A percentile compares a stretch with the other conserved stretches of the same genome.
Conservation (phyloP, 2,113 vertebrate species). For the Gambusia affinis region DNA sequence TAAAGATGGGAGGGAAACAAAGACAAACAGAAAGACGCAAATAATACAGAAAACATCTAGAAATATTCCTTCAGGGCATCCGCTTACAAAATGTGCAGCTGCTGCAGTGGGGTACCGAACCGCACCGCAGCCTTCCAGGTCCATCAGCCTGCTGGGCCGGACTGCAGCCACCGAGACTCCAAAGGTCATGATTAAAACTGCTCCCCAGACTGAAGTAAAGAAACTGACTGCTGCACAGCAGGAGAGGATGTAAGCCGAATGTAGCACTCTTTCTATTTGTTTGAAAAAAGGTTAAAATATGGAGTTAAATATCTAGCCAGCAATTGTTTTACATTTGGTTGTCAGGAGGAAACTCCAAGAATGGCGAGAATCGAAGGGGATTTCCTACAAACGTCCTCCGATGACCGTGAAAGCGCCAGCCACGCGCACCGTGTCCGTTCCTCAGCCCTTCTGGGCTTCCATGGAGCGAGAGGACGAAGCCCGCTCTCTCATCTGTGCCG, state of each 20-base stretch:
- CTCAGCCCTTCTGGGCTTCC: conserved; percentile 74
- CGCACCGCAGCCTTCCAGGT: conserved; percentile 22
- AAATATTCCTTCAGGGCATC: not conserved
- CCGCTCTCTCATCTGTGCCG: conserved; percentile 70
- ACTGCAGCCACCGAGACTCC: conserved; percentile 30
- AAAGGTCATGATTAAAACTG: conserved; percentile 13
- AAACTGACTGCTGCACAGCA: conserved; percentile 73
- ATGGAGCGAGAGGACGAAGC: conserved; percentile 81
- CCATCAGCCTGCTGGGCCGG: conserved; percentile 6
- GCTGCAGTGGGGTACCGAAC: conserved; percentile 33
- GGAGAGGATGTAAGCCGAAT: conserved; percentile 75
- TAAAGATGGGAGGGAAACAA: conserved; percentile 13
- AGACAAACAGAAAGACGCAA: not conserved
- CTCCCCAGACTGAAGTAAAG: conserved; percentile 51
- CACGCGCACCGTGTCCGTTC: conserved; percentile 43
- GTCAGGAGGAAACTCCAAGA: conserved; percentile 87
- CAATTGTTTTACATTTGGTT: not conserved
- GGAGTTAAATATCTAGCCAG: not conserved
- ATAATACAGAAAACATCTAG: not conserved
- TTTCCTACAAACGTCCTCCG: conserved; percentile 90
- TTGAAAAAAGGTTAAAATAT: no score
- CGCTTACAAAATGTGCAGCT: not conserved
- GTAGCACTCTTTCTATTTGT: no score
- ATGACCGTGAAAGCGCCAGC: conserved; percentile 77
- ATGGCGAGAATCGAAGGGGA: conserved; percentile 88